phyloP scores from a whole-genome alignment of 2,113 vertebrate species.

The Raja brachyura region DNA sequence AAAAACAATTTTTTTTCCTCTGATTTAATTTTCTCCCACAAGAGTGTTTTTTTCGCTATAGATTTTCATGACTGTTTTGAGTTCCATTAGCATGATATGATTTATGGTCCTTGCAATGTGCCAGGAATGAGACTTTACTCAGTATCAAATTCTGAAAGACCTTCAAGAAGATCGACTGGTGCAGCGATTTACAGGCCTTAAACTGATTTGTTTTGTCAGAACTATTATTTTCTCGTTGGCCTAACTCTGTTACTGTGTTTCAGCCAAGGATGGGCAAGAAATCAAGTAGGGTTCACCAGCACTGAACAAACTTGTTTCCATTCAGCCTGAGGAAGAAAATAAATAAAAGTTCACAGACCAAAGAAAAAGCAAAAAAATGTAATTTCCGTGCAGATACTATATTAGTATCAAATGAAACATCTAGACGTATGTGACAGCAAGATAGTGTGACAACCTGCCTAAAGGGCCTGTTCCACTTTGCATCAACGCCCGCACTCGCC shows the following conservation, averaged over 20 bases:
- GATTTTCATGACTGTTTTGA: background rate
- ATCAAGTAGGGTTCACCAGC: background rate
- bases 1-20: background rate
- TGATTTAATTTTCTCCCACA: background rate
- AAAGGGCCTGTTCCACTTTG: too few relatives aligned
- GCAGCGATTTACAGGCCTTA: background rate
- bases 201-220: conserved; percentile 15
- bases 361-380: background rate
- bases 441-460: background rate
- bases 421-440: background rate
- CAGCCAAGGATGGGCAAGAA: background rate
- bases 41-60: background rate
- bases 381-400: background rate
- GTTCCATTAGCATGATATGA: background rate
- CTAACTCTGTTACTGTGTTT: background rate
- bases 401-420: background rate
- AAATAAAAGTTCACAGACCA: background rate
- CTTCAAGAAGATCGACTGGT: conserved; percentile 5
- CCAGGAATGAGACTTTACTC: background rate
- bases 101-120: background rate
- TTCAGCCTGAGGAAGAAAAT: conserved; percentile 21
- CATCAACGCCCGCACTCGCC: too few relatives aligned
- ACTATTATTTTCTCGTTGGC: background rate
- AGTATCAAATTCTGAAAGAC: background rate
- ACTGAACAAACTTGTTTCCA: background rate